These are phyloP conservation scores for Ianthella basta DNA, from an alignment of 37 sponge, comb jelly and placozoan genomes.

Conservation along the genomic window DNA sequence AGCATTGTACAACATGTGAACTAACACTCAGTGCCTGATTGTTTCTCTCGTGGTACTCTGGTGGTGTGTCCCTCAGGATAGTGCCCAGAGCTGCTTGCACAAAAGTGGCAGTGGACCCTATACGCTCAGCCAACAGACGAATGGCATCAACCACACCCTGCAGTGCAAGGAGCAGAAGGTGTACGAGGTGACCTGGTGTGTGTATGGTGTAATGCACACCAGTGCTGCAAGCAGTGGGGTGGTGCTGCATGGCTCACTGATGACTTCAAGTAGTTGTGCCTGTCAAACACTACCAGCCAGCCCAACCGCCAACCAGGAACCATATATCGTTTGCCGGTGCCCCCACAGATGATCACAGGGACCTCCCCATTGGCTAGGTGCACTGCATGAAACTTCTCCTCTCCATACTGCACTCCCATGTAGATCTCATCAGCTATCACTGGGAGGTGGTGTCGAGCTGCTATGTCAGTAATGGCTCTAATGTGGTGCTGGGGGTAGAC, in stretches of 20 bases:
- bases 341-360: constrained; percentile 86
- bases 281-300: constrained; percentile 92
- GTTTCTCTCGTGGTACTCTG: constrained; percentile 49
- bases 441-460: constrained; percentile 74
- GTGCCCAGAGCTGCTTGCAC: constrained; percentile 82
- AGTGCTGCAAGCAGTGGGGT: not conserved
- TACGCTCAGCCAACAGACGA: not conserved
- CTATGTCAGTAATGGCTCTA: constrained; percentile 68
- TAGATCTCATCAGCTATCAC: constrained; percentile 93
- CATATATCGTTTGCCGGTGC: constrained; percentile 77
- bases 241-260: constrained; percentile 32
- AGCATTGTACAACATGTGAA: no score
- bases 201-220: no score
- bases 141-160: constrained; percentile 11
- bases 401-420: constrained; percentile 82
- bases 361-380: constrained; percentile 68
- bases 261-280: constrained; percentile 52
- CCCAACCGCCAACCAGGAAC: constrained; percentile 98
- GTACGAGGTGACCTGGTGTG: not conserved
- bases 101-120: constrained; percentile 52
- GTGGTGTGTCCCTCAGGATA: constrained; percentile 64
- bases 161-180: not conserved
- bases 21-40: constrained; percentile 43
- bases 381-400: constrained; percentile 58
- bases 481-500: constrained; percentile 84